Base-by-base conservation (phyloP, 2,113 vertebrate genomes). In the Rhynchopsitta pachyrhyncha region DNA sequence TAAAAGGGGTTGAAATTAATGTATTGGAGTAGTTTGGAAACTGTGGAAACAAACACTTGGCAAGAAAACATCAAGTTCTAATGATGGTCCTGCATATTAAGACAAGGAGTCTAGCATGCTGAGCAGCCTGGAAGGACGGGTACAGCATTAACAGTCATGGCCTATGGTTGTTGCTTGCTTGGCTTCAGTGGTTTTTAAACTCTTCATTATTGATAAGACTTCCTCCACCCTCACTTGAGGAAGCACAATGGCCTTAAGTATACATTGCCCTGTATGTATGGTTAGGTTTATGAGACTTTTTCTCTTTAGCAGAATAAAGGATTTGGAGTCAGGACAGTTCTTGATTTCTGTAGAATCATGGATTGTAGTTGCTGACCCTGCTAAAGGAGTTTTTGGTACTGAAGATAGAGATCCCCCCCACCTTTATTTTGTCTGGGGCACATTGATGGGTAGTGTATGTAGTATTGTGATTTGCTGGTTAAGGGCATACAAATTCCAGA, bases 201-300 rank as follows among this genome's bases (percentile, higher is more conserved):
- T 22, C 24, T 44, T 76, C 8, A 11, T 35, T 62, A 11, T 28
- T 81, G 52, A 62, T 25, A 78, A 78, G 89, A 71, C n/a, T 55
- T 74, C 12, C 2, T 81, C 1, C 15, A 41, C 14, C 3, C 10
- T 94, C 10, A 9, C 25, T 28, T 73, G 47, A 88, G 39, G 39
- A 93, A 62, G 47, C 39, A 29, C 0, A 0, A 7, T 84, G 49
- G 28, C 17, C 9, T 57, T 82, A 59, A 67, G 10, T 0, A 1
- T 42, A 28, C 2, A 2, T 44, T 44, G 5, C 6, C 9, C 24
- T 86, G 68, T 29, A 19, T 35, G 22, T 57, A 28, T 44, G 14
- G 27, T 83, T 74, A 77, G 44, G 55, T 92, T 64, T 90, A 52
- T 17, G 8, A 3, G 20, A 9, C 10, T 29, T 28, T 59, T 62